Evolutionary conservation across 2,797 vertebrate species (phyloP).

Genomic region (Gambelia wislizenii): DNA sequence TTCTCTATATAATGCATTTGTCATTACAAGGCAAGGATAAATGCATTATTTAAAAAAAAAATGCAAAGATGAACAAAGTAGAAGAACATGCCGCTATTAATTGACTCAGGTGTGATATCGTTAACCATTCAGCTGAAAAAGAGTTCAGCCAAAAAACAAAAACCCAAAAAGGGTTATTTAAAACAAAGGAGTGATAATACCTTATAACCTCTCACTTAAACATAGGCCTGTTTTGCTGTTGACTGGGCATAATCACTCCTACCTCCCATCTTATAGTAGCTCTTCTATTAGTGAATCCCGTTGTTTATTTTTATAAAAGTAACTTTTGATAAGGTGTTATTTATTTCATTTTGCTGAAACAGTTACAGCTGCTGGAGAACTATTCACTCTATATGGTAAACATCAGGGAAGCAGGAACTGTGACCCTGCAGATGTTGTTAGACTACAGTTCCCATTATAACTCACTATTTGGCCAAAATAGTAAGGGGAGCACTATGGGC

Average conservation of each 20-base stretch:
- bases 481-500: neutral
- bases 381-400: neutral
- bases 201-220: slow-evolving; percentile 48
- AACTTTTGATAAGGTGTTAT: neutral
- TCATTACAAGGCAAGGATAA: slow-evolving; percentile 32
- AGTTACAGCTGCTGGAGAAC: slow-evolving; percentile 18
- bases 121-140: slow-evolving; percentile 62
- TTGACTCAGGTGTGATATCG: slow-evolving; percentile 73
- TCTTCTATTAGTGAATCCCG: slow-evolving; percentile 17
- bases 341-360: slow-evolving; percentile 36
- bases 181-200: slow-evolving; percentile 55
- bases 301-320: slow-evolving; percentile 36
- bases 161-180: slow-evolving; percentile 48
- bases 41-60: slow-evolving; percentile 52
- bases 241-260: slow-evolving; percentile 21
- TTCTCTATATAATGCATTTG: slow-evolving; percentile 60
- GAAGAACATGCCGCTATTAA: slow-evolving; percentile 65
- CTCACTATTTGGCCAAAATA: neutral
- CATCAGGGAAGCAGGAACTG: neutral
- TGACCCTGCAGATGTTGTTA: neutral
- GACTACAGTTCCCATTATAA: neutral
- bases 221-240: slow-evolving; percentile 11
- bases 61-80: slow-evolving; percentile 59
- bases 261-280: slow-evolving; percentile 30
- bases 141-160: slow-evolving; percentile 27